Conservation (phyloP, 2,888 invertebrate species). For the Hesperia comma region DNA sequence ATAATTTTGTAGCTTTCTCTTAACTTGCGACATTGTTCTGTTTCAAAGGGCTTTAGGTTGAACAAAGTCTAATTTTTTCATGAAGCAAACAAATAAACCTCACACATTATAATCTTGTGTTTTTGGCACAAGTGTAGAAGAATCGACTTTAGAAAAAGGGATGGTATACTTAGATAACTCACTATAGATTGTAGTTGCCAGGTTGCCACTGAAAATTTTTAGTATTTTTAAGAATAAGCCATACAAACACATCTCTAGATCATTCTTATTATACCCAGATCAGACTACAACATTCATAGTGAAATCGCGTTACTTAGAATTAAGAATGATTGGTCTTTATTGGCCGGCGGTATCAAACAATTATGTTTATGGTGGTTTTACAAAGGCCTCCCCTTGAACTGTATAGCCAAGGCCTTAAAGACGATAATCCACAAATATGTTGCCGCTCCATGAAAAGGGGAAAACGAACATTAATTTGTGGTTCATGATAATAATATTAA, state of each 20-base stretch:
- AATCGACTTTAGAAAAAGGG: no score
- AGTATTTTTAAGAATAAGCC: no score
- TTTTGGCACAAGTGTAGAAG: no score
- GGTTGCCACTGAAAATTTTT: no score
- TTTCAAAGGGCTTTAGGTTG: no score
- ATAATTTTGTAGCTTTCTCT: no score
- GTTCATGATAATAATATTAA: background rate
- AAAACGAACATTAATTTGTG: background rate
- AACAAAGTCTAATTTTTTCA: no score
- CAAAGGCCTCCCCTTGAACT: background rate
- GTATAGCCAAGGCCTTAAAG: background rate
- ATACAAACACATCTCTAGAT: background rate
- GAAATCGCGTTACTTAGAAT: constrained; percentile 67
- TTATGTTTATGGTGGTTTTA: constrained; percentile 37
- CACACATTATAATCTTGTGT: no score
- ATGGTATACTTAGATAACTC: no score
- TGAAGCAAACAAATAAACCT: no score
- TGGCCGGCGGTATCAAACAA: constrained; percentile 51
- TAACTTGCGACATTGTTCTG: no score
- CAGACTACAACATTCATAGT: constrained; percentile 46
- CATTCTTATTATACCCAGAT: background rate
- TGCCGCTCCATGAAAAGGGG: background rate
- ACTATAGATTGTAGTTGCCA: no score
- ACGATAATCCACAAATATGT: background rate
- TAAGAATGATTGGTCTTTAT: constrained; percentile 67